Base-by-base conservation (phyloP, 2,113 vertebrate species). In the Trichomycterus rosablanca region DNA sequence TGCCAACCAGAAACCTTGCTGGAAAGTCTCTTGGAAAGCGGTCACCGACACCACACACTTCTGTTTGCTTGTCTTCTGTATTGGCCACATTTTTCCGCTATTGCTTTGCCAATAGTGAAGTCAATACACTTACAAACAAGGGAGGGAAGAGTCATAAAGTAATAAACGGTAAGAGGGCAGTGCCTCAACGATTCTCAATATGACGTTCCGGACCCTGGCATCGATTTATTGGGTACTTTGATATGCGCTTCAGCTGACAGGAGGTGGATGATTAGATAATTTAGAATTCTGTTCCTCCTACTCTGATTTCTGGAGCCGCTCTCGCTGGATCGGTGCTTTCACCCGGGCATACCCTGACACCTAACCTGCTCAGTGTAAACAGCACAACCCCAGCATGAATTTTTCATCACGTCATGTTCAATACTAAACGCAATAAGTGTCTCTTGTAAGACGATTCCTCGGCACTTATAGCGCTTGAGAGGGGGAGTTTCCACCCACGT, bases 361-460 rank as follows among this genome's bases (percentile, higher is more conserved):
- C 48, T 68, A 51, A 51, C 37, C 32, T 23, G 66, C 30, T 50
- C 73, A 68, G 66, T 77, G 78, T 78, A 72, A 73, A 81, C 78
- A 73, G 52, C 74, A 74, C 74, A 76, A 75, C 71, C 60, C 45
- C 49, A 4, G 12, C 78, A 86, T 88, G 79, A 87, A 88, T 86
- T 85, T 88, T 86, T 88, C 81, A 88, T 86, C 80, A 81, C 81
- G 79, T 81, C 82, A 80, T 85, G 81, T 83, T 86, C 82, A 84
- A 85, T 87, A 83, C 81, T 83, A 86, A 87, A 85, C 79, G 79
- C 84, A 86, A 81, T 88, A 88, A 87, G 81, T 83, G 84, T 84
- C 84, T 85, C 83, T 86, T 83, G 85, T 87, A 87, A 88, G 83
- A 86, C 49, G 83, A 86, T 82, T 85, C 82, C 79, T n/a, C 19